Percentiles rank a stretch among this genome's conserved stretches.
Evolutionary conservation across 2,113 vertebrate genomes (phyloP).

Genomic region (Australoheros scitulus): DNA sequence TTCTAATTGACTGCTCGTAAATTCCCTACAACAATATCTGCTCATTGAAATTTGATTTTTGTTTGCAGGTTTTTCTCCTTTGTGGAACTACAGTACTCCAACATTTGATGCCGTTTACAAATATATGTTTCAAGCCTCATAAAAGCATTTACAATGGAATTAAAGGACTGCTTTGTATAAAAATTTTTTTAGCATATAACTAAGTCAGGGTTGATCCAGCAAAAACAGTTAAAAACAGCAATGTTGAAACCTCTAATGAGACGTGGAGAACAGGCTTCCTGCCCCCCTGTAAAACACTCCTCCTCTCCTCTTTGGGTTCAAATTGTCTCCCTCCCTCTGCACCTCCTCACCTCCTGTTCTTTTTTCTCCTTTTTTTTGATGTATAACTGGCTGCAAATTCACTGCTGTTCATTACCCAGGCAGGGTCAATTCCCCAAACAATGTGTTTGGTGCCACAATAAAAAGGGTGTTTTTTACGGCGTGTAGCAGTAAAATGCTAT

Average conservation of each 20-base stretch:
- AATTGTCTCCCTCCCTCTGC: background rate
- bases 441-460: conserved; percentile 79
- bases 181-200: background rate
- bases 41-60: background rate
- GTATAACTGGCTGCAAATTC: conserved; percentile 65
- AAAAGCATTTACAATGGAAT: background rate
- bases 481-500: conserved; percentile 75
- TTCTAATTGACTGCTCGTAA: background rate
- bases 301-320: conserved; percentile 46
- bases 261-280: background rate
- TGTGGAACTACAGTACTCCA: background rate
- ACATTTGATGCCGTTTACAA: background rate
- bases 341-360: background rate
- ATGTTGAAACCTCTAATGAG: conserved; percentile 26
- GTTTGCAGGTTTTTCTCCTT: background rate
- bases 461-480: conserved; percentile 75
- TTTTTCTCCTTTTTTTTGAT: conserved; percentile 15
- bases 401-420: conserved; percentile 78
- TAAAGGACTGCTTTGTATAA: background rate
- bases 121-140: background rate
- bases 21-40: background rate
- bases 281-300: conserved; percentile 49
- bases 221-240: conserved; percentile 24
- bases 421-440: conserved; percentile 78
- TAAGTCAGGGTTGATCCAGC: background rate